These are phyloP conservation scores for Ochotona curzoniae DNA, from an alignment of 2,113 vertebrate genomes.

Conservation along the genomic window DNA sequence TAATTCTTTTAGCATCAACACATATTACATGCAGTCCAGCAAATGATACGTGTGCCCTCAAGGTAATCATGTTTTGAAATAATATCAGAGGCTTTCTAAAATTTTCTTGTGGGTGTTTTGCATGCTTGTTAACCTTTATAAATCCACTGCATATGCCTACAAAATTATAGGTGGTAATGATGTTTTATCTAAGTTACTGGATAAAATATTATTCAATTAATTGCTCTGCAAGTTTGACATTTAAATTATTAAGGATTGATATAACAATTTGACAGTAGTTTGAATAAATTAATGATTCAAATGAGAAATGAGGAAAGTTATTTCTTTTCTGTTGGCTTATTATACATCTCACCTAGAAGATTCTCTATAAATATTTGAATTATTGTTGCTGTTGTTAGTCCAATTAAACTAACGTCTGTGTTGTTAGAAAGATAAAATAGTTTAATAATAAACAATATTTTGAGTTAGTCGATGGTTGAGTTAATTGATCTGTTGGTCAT, in stretches of 20 bases:
- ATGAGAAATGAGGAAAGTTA: neutral
- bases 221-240: neutral
- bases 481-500: no score
- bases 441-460: no score
- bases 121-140: neutral
- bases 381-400: no score
- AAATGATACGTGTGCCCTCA: neutral
- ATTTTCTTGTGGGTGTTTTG: neutral
- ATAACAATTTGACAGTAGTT: slow-evolving; percentile 6
- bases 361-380: no score
- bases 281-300: slow-evolving; percentile 18
- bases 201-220: slow-evolving; percentile 15
- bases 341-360: neutral
- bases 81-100: neutral
- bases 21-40: neutral
- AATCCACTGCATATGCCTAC: neutral
- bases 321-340: slow-evolving; percentile 7
- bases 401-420: no score
- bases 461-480: no score
- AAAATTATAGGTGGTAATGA: neutral
- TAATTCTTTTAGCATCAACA: slow-evolving; percentile 26
- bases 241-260: slow-evolving; percentile 27
- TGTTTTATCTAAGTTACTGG: neutral
- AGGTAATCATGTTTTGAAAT: neutral
- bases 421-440: no score